Percentiles rank a stretch among this genome's conserved stretches.
Conservation (phyloP, 2,113 vertebrate species). For the Aphelocoma coerulescens region DNA sequence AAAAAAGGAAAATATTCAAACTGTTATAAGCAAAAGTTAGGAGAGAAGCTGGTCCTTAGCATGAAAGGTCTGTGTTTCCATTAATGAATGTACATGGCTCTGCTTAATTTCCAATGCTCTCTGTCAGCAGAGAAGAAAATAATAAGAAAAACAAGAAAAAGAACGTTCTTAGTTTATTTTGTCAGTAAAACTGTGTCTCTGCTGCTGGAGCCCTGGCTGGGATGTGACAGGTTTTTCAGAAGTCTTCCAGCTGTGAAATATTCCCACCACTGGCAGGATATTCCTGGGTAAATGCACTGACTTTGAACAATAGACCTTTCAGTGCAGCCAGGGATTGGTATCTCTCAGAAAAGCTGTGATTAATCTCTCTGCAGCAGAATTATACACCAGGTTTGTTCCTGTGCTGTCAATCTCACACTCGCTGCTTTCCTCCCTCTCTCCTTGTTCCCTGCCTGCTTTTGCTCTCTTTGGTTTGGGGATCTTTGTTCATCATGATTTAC, state of each 20-base stretch:
- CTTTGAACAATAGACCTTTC: neutral
- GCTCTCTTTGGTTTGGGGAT: neutral
- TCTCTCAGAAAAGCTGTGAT: neutral
- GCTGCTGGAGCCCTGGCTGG: neutral
- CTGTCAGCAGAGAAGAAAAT: neutral
- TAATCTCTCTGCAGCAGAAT: neutral
- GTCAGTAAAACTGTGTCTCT: neutral
- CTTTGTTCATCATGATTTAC: neutral
- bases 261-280: neutral
- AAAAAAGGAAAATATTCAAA: neutral
- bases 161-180: neutral
- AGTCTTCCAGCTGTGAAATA: neutral
- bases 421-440: neutral
- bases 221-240: neutral
- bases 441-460: neutral
- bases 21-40: neutral
- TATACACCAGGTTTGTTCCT: neutral
- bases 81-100: neutral
- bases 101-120: neutral
- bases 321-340: neutral
- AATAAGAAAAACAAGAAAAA: neutral
- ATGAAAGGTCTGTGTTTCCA: neutral
- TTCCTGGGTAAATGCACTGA: neutral
- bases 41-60: neutral
- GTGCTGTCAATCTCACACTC: neutral